A percentile compares a stretch with the other conserved stretches of the same genome.
phyloP scores from a whole-genome alignment of 2,113 vertebrate species.

The Dipodomys merriami region DNA sequence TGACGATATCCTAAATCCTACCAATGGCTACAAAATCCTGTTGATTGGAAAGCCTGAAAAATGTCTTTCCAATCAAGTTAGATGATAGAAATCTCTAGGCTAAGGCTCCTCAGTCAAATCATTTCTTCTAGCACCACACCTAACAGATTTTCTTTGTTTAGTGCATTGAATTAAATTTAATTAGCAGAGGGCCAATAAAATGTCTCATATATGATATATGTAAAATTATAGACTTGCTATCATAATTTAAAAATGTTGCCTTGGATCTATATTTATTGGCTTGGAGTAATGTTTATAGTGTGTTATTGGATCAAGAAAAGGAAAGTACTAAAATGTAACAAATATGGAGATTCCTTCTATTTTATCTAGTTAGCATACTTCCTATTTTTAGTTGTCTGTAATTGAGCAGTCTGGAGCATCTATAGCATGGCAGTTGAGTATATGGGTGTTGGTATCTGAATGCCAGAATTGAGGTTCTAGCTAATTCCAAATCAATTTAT shows the following conservation, averaged over 20 bases:
- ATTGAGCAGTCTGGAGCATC: background rate
- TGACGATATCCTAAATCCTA: background rate
- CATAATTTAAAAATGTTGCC: constrained; percentile 45
- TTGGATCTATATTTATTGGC: constrained; percentile 35
- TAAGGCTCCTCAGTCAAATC: background rate
- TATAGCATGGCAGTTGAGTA: background rate
- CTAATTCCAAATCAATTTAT: background rate
- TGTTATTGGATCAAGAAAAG: background rate
- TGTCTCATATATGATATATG: background rate
- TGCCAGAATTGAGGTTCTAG: background rate
- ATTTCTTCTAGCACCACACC: background rate
- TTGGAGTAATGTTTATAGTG: background rate
- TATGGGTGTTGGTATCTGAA: background rate
- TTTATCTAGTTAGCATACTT: background rate
- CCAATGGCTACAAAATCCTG: background rate
- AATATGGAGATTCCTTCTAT: background rate
- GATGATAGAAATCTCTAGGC: background rate
- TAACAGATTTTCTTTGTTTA: constrained; percentile 21
- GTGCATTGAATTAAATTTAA: constrained; percentile 45
- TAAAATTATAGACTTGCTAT: constrained; percentile 42
- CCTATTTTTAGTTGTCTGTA: background rate
- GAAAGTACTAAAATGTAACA: background rate
- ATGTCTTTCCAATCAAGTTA: background rate
- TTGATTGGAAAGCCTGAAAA: background rate
- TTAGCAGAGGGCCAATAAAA: constrained; percentile 29